Evolutionary conservation across 2,797 vertebrate genomes (phyloP), one percentile per base, ranked within the genome.

Genomic region (Aselliscus stoliczkanus): DNA sequence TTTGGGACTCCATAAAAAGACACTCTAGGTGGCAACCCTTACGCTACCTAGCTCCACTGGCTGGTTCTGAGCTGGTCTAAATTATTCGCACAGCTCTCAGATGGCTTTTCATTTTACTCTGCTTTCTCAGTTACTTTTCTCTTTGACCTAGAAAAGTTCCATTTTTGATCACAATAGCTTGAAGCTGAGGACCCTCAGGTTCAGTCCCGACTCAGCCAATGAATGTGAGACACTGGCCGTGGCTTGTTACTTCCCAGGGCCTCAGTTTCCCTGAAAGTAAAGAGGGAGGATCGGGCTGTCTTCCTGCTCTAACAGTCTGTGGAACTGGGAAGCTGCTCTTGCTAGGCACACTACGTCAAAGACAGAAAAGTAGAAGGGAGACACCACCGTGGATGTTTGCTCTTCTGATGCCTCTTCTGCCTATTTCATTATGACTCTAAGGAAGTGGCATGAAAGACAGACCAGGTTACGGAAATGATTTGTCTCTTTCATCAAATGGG

Each of bases 381-480:
- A 10, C 18, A 4, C 20, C 29, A 2, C 60, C 23, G 39, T 17
- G 34, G 25, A 0, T 58, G 56, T 27, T 72, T 80, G 56, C 31
- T 42, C 29, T 29, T 85, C 86, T 69, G 20, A 8, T 42, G 29
- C 47, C 52, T 88, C 62, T 62, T 90, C 44, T 34, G 65, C 56
- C 58, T 65, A 12, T 96, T 86, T 96, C 77, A 29, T n/a, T 93
- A 56, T 83, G 91, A 94, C 47, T 95, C 47, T 34, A 20, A 86
- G 88, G 77, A 95, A 95, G 62, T n/a, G 29, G n/a, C 27, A 27
- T 12, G 56, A 27, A 17, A 56, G 85, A 39, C 0, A 2, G 39
- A 12, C 1, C 1, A 44, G 60, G 18, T 37, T 64, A 17, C 21
- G 12, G 75, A 77, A 79, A 81, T 14, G 64, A 73, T 29, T 7